Base-by-base conservation (phyloP, 1,140 invertebrate genomes). In the Frieseomelitta varia region DNA sequence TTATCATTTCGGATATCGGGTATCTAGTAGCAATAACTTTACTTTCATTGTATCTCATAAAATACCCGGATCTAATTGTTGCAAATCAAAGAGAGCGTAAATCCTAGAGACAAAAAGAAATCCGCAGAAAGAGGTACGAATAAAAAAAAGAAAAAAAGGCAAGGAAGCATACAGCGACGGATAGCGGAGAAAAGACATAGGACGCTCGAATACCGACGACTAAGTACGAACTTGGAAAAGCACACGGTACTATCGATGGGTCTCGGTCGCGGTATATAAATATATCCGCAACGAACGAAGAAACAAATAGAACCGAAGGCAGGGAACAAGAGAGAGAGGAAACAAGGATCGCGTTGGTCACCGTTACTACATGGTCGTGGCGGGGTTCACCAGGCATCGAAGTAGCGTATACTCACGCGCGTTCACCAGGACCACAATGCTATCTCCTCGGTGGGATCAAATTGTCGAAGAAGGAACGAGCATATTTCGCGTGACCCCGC, bases 391-490 rank as follows among this genome's bases (percentile, higher is more conserved):
- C 17, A 53, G 75, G 53, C 74, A 65, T 65, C 39, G n/a, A 47
- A 81, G 80, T n/a, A 63, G 24, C 74, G 74, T 77, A 34, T n/a
- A 56, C 74, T 55, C 19, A 77, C 61, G 71, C 55, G 30, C 85
- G 65, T 79, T 85, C 78, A 55, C 79, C 85, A 86, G 89, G 90
- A 84, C 89, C 90, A 94, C 93, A 94, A 94, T 94, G 91, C 91
- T 94, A 94, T 94, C 93, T 94, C 84, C 85, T 72, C 88, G 88
- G 85, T 90, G 89, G 90, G 90, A 94, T 94, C 93, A 93, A 94
- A 93, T 94, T 94, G 93, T 94, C 91, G 92, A 92, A 92, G 91
- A 85, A 92, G 89, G 91, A 92, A 94, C 91, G 91, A 93, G 93
- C 93, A 93, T 93, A 93, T 94, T 93, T 94, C 88, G 92, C 90